phyloP scores from a whole-genome alignment of 2,888 invertebrate species.

The Cataglyphis albicans region DNA sequence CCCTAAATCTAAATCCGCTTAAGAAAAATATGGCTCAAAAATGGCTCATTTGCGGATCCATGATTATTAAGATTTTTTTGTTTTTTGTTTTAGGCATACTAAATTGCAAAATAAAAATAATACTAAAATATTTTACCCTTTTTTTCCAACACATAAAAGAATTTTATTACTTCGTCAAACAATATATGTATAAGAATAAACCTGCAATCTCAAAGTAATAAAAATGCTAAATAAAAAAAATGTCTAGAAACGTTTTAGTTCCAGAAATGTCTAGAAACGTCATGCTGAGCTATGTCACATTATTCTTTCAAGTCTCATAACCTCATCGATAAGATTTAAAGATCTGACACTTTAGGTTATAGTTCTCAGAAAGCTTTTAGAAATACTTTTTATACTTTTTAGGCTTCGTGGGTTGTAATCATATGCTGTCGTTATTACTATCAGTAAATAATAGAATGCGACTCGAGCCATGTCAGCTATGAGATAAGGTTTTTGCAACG shows the following conservation, averaged over 20 bases:
- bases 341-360: conserved; percentile 10
- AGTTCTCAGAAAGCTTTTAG: neutral
- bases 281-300: neutral
- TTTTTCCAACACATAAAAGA: too few species aligned
- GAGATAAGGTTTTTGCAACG: conserved; percentile 39
- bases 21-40: too few species aligned
- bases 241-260: neutral
- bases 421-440: neutral
- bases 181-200: neutral
- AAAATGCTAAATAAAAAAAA: neutral
- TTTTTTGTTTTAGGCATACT: too few species aligned
- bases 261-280: too few species aligned
- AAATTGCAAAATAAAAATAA: too few species aligned
- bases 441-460: neutral
- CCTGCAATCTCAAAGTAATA: neutral
- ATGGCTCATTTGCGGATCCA: too few species aligned
- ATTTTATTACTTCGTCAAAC: neutral
- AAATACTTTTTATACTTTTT: neutral
- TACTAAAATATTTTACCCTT: too few species aligned
- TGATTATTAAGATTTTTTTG: too few species aligned
- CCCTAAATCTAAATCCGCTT: too few species aligned
- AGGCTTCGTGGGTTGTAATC: conserved; percentile 16
- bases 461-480: conserved; percentile 31
- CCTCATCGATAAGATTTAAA: conserved; percentile 11
- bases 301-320: neutral